Conservation (phyloP, 2,797 vertebrate genomes). For the Coracias cyanogaster region DNA sequence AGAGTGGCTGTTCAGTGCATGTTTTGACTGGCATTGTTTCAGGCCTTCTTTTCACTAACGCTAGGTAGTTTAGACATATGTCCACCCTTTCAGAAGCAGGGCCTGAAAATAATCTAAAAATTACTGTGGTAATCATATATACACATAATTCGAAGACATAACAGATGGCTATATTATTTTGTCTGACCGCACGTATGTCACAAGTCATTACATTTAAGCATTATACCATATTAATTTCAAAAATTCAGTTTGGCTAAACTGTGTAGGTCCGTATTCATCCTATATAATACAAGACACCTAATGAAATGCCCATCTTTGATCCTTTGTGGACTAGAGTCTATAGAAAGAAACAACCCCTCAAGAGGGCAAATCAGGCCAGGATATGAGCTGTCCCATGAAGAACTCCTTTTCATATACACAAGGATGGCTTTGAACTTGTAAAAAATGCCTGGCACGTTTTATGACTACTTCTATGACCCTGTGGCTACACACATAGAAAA, state of each 20-base stretch:
- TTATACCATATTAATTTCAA: not conserved
- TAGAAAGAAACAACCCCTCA: not conserved
- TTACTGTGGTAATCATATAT: not conserved
- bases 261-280: not conserved
- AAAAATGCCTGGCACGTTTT: not conserved
- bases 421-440: not conserved
- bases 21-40: slow-evolving; percentile 17
- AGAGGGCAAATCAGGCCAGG: not conserved
- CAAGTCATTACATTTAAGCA: not conserved
- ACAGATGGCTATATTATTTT: not conserved
- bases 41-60: not conserved
- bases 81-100: not conserved
- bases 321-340: not conserved
- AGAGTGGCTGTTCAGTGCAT: not conserved
- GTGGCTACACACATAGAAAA: not conserved
- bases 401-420: not conserved
- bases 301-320: not conserved
- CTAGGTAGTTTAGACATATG: slow-evolving; percentile 8
- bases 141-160: not conserved
- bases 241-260: not conserved
- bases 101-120: not conserved
- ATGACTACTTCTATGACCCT: not conserved
- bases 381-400: not conserved
- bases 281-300: not conserved
- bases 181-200: not conserved